phyloP scores from a whole-genome alignment of 1,140 invertebrate species.

The Pinna nobilis region DNA sequence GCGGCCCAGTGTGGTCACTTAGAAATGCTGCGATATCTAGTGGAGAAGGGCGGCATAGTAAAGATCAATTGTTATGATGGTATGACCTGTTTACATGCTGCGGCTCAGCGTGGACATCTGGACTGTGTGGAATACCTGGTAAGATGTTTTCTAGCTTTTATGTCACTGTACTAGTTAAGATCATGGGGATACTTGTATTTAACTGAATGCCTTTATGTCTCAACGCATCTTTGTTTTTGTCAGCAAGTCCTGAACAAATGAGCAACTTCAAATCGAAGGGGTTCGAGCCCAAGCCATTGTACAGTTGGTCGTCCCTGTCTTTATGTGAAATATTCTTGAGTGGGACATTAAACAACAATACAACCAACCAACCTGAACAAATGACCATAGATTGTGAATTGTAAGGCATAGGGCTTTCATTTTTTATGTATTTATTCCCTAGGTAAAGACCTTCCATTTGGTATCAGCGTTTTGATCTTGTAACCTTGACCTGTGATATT shows the following conservation, averaged over 20 bases:
- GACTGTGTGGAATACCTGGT: slow-evolving; percentile 93
- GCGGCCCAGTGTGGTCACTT: slow-evolving; percentile 91
- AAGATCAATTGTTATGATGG: slow-evolving; percentile 89
- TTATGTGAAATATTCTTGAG: too few species aligned
- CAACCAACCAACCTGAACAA: too few species aligned
- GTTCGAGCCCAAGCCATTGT: too few species aligned
- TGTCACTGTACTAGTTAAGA: neutral
- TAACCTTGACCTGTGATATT: too few species aligned
- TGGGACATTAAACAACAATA: too few species aligned
- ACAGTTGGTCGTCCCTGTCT: too few species aligned
- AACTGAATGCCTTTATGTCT: neutral
- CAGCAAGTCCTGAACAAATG: neutral
- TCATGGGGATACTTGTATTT: neutral
- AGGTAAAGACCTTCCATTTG: too few species aligned
- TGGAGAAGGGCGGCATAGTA: slow-evolving; percentile 85
- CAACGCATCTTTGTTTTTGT: neutral
- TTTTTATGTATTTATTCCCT: too few species aligned
- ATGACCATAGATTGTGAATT: too few species aligned
- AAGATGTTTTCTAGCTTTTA: slow-evolving; percentile 63
- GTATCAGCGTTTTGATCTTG: too few species aligned
- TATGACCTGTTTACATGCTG: slow-evolving; percentile 91
- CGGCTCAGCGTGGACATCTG: slow-evolving; percentile 90
- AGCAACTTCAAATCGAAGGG: too few species aligned
- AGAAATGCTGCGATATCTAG: slow-evolving; percentile 88
- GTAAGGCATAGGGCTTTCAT: too few species aligned